phyloP scores from a whole-genome alignment of 1,140 invertebrate species.

The Drosophila kikkawai region DNA sequence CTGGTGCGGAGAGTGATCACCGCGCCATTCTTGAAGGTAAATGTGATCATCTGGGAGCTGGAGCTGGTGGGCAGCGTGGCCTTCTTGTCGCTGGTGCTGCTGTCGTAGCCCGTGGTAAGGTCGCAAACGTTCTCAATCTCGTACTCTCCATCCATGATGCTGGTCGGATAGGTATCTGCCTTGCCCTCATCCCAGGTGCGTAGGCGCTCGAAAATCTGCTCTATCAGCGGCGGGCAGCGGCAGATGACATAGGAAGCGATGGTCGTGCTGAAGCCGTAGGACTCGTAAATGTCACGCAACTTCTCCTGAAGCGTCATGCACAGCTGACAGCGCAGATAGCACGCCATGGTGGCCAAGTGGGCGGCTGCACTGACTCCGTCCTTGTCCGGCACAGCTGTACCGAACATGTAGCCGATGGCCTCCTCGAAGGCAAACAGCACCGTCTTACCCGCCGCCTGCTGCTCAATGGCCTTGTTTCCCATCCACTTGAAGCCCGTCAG shows the following conservation, averaged over 20 bases:
- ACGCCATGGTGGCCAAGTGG: conserved; percentile 92
- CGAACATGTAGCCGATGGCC: conserved; percentile 98
- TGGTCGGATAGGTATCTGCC: conserved; percentile 88
- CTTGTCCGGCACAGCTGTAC: conserved; percentile 94
- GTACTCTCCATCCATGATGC: conserved; percentile 90
- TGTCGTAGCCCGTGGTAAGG: conserved; percentile 95
- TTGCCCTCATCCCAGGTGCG: conserved; percentile 89
- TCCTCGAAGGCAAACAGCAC: conserved; percentile 98
- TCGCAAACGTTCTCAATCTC: conserved; percentile 92
- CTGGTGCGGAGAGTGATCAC: conserved; percentile 96
- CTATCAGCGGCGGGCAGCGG: conserved; percentile 90
- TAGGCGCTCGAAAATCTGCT: conserved; percentile 92
- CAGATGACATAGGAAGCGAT: conserved; percentile 96
- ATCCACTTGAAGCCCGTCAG: conserved; percentile 99
- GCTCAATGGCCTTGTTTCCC: conserved; percentile 94
- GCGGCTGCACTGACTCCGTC: conserved; percentile 96
- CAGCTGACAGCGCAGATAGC: conserved; percentile 89
- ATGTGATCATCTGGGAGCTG: conserved; percentile 97
- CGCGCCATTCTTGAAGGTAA: conserved; percentile 95
- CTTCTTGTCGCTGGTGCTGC: conserved; percentile 89
- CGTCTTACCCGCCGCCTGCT: conserved; percentile 89
- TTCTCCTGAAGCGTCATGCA: conserved; percentile 89
- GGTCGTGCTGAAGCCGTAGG: conserved; percentile 94
- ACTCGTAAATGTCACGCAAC: conserved; percentile 92
- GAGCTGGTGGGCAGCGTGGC: conserved; percentile 92